phyloP scores from a whole-genome alignment of 2,113 vertebrate genomes.

The Collichthys lucidus region DNA sequence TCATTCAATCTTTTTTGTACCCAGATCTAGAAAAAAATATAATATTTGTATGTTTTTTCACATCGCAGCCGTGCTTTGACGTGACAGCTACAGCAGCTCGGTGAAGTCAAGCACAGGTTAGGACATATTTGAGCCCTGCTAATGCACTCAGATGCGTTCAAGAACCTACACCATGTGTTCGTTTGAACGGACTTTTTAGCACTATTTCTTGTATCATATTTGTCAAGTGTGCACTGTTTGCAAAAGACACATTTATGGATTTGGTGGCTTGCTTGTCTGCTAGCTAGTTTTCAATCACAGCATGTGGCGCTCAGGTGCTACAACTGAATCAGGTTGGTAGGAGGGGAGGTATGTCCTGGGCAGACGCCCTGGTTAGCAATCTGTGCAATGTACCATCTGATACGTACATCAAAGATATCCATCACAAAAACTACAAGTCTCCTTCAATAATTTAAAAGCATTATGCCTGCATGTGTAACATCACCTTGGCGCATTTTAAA shows the following conservation, averaged over 20 bases:
- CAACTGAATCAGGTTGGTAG: neutral
- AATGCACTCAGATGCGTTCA: neutral
- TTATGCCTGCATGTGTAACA: neutral
- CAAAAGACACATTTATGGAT: neutral
- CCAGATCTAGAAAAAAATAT: too few relatives aligned
- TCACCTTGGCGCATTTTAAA: conserved; percentile 26
- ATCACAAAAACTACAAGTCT: neutral
- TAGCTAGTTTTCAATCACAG: neutral
- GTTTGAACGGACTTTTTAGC: neutral
- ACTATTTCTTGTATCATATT: neutral
- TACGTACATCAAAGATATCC: neutral
- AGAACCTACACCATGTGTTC: neutral
- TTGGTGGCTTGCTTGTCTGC: neutral
- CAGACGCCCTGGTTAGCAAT: neutral
- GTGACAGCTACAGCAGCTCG: too few relatives aligned
- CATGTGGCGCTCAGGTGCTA: neutral
- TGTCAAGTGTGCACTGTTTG: neutral
- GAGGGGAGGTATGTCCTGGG: neutral
- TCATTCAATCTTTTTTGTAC: too few relatives aligned
- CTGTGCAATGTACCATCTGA: neutral
- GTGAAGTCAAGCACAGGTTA: too few relatives aligned
- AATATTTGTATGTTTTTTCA: too few relatives aligned
- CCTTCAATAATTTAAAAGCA: conserved; percentile 11
- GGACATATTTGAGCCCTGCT: too few relatives aligned
- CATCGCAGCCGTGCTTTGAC: too few relatives aligned